phyloP scores from a whole-genome alignment of 1,140 invertebrate species.

The Chionoecetes opilio region DNA sequence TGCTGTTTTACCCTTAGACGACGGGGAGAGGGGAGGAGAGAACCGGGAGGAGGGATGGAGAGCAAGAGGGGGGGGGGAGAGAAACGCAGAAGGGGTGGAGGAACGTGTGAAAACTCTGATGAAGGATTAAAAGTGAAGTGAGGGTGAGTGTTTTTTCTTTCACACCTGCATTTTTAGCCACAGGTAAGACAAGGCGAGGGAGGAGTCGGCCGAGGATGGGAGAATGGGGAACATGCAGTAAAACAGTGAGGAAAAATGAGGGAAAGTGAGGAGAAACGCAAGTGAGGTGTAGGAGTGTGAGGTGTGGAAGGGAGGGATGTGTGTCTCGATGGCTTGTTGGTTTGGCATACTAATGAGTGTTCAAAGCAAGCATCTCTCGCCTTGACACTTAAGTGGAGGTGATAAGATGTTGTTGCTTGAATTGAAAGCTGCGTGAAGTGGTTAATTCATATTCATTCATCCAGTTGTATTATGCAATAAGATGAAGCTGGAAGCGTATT shows the following conservation, averaged over 20 bases:
- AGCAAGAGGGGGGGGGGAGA: not conserved
- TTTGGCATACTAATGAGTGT: not conserved
- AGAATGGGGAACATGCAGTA: no score
- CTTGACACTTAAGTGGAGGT: slow-evolving; percentile 1
- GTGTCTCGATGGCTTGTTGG: not conserved
- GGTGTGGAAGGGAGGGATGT: not conserved
- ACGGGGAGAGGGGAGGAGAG: not conserved
- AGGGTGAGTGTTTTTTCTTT: no score
- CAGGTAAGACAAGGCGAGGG: no score
- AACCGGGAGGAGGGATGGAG: not conserved
- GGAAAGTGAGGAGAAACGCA: no score
- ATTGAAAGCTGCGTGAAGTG: not conserved
- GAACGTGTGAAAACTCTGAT: not conserved
- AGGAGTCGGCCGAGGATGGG: no score
- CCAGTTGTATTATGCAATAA: no score
- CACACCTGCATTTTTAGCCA: no score
- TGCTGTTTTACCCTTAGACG: not conserved
- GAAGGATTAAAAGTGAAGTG: no score
- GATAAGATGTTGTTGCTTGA: not conserved
- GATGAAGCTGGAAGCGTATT: no score
- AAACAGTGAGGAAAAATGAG: no score
- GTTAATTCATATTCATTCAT: no score
- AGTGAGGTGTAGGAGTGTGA: no score
- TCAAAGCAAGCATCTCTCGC: not conserved
- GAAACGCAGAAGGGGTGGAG: not conserved